Conservation (phyloP, 2,797 vertebrate species). For the Prionace glauca region DNA sequence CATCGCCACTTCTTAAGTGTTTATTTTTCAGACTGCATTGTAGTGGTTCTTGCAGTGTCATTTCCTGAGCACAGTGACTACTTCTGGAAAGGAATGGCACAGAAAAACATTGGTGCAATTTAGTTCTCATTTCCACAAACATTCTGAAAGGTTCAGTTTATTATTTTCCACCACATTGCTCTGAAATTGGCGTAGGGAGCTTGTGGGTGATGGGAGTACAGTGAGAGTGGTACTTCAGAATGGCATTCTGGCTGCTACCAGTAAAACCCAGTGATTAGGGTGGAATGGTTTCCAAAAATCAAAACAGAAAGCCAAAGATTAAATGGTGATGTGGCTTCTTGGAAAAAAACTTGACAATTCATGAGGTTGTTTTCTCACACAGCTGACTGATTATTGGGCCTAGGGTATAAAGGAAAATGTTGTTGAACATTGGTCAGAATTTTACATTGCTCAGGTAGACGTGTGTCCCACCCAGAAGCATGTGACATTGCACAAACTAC, state of each 20-base stretch:
- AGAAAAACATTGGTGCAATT: neutral
- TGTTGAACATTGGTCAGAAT: neutral
- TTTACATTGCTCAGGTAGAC: no score
- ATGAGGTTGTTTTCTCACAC: neutral
- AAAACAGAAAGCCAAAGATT: slow-evolving; percentile 21
- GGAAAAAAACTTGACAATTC: neutral
- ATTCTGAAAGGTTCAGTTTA: neutral
- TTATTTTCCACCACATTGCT: neutral
- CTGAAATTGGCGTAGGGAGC: neutral
- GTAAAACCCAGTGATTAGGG: neutral
- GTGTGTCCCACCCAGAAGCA: no score
- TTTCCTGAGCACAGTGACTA: no score
- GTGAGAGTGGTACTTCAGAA: neutral
- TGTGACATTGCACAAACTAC: no score
- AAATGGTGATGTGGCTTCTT: neutral
- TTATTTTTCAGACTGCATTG: neutral
- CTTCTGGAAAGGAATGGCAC: neutral
- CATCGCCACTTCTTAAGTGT: neutral
- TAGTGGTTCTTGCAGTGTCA: neutral
- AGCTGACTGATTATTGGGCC: neutral
- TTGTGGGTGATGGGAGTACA: neutral
- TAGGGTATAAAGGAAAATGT: neutral
- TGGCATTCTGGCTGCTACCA: neutral
- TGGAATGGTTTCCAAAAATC: slow-evolving; percentile 13
- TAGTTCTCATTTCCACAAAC: neutral